phyloP scores from a whole-genome alignment of 2,888 invertebrate genomes.

The Pegoplata infirma region DNA sequence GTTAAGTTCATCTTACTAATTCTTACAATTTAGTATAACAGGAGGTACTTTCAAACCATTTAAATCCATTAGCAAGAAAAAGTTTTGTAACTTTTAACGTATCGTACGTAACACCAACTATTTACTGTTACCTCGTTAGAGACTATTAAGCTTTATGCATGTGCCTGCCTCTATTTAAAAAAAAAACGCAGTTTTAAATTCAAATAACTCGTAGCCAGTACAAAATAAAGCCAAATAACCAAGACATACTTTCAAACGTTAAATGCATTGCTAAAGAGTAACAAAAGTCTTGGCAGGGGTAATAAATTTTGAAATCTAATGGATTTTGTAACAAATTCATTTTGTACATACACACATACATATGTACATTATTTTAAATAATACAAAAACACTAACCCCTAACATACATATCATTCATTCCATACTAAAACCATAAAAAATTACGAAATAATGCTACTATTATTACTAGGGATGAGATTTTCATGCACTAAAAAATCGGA shows the following conservation, averaged over 20 bases:
- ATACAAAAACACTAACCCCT: too few relatives aligned
- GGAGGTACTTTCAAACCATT: neutral
- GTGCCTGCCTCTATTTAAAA: too few relatives aligned
- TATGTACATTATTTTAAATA: neutral
- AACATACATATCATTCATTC: too few relatives aligned
- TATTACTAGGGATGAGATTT: too few relatives aligned
- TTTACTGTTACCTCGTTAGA: neutral
- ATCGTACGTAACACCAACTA: neutral
- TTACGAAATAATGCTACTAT: too few relatives aligned
- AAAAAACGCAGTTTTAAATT: neutral
- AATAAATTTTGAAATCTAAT: conserved; percentile 40
- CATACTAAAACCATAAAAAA: too few relatives aligned
- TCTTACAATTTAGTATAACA: too few relatives aligned
- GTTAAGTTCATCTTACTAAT: too few relatives aligned
- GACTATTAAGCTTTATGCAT: neutral
- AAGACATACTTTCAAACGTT: neutral
- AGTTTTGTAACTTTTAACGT: neutral
- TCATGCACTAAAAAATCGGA: too few relatives aligned
- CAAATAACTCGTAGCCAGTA: neutral
- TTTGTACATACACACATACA: too few relatives aligned
- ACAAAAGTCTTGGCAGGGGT: neutral
- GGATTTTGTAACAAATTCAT: conserved; percentile 29
- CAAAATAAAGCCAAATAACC: neutral
- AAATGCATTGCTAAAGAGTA: neutral
- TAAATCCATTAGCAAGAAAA: conserved; percentile 16